Evolutionary conservation across 2,888 invertebrate species (phyloP).

Genomic region (Xanthorhoe designata): DNA sequence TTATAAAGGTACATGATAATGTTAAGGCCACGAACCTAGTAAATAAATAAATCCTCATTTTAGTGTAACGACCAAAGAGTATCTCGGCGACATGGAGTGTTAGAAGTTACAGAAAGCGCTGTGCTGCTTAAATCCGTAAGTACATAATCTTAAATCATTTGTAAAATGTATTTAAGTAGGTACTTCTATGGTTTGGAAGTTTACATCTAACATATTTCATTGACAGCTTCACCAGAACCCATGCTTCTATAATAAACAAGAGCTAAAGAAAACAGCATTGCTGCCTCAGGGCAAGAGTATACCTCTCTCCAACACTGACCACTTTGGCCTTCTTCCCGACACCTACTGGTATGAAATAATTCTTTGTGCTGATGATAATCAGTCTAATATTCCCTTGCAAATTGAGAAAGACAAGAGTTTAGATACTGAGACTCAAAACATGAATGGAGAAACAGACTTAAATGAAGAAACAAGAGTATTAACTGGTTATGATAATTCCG

Average conservation of each 20-base stretch:
- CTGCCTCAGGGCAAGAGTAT: slow-evolving; percentile 62
- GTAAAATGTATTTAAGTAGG: too few relatives aligned
- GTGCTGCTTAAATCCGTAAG: slow-evolving; percentile 76
- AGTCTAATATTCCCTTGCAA: background rate
- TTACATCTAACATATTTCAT: background rate
- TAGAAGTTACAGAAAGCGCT: slow-evolving; percentile 66
- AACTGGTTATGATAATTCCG: background rate
- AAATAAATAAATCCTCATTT: slow-evolving; percentile 3
- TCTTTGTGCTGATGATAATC: background rate
- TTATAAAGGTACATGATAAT: too few relatives aligned
- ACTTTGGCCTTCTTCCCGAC: slow-evolving; percentile 81
- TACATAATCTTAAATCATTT: background rate
- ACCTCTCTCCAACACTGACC: slow-evolving; percentile 75
- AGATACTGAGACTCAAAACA: background rate
- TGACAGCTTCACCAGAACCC: slow-evolving; percentile 84
- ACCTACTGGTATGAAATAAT: slow-evolving; percentile 76
- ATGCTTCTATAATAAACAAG: slow-evolving; percentile 73
- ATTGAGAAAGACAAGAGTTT: background rate
- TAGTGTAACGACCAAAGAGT: slow-evolving; percentile 73
- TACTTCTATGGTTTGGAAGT: too few relatives aligned
- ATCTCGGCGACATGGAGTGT: slow-evolving; percentile 80
- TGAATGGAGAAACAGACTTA: background rate
- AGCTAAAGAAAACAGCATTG: slow-evolving; percentile 55
- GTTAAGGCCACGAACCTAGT: too few relatives aligned
- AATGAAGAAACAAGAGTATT: background rate